These are phyloP conservation scores for Apomyelois bistriatella DNA, from an alignment of 2,888 invertebrate genomes.

Conservation along the genomic window DNA sequence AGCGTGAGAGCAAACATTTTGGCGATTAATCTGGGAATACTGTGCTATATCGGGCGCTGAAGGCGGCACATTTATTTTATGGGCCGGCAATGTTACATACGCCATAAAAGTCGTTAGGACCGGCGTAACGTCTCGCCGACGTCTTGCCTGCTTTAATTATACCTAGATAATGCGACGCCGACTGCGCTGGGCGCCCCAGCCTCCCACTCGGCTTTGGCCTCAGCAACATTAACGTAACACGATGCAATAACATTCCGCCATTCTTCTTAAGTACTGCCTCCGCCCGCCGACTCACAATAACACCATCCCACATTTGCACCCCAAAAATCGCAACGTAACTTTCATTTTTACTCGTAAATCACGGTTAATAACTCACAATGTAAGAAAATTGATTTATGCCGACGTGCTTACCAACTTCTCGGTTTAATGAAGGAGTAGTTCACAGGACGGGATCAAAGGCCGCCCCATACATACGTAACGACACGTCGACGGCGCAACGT, in stretches of 20 bases:
- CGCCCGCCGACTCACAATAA: slow-evolving; percentile 36
- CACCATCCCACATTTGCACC: slow-evolving; percentile 37
- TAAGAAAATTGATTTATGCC: slow-evolving; percentile 67
- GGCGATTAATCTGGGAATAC: slow-evolving; percentile 73
- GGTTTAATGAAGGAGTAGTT: slow-evolving; percentile 51
- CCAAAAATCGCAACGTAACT: slow-evolving; percentile 39
- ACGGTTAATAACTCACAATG: slow-evolving; percentile 57
- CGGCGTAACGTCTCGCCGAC: slow-evolving; percentile 76
- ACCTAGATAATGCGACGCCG: slow-evolving; percentile 70
- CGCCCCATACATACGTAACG: slow-evolving; percentile 11
- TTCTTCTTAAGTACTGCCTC: slow-evolving; percentile 50
- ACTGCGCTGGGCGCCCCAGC: slow-evolving; percentile 49
- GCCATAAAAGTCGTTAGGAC: slow-evolving; percentile 79
- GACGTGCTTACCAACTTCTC: slow-evolving; percentile 59
- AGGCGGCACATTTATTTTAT: slow-evolving; percentile 79
- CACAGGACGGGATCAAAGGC: slow-evolving; percentile 21
- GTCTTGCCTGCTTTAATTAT: slow-evolving; percentile 77
- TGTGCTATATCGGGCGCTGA: slow-evolving; percentile 64
- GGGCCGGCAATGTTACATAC: slow-evolving; percentile 78
- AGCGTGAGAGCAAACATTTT: slow-evolving; percentile 72
- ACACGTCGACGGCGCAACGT: background rate
- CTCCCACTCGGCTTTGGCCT: slow-evolving; percentile 36
- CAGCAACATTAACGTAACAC: slow-evolving; percentile 60
- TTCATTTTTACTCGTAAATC: slow-evolving; percentile 54
- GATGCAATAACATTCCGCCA: slow-evolving; percentile 65